phyloP scores from a whole-genome alignment of 2,113 vertebrate species.

The Argyrosomus japonicus region DNA sequence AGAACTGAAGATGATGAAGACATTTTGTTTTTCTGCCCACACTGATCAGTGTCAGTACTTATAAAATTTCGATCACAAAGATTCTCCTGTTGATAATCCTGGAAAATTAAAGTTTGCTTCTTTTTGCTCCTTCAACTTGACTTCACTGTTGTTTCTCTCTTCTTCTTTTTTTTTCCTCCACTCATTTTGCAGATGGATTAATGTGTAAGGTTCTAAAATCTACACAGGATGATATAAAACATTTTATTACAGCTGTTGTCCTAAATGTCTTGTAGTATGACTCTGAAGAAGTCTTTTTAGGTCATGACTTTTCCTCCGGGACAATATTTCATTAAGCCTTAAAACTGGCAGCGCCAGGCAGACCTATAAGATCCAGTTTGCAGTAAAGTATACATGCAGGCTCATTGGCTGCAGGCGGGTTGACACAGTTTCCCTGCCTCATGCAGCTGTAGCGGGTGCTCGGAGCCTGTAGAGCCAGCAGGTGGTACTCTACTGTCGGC shows the following conservation, averaged over 20 bases:
- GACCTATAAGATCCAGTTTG: conserved; percentile 32
- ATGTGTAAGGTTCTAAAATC: neutral
- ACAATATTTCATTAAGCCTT: conserved; percentile 21
- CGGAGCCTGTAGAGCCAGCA: conserved; percentile 54
- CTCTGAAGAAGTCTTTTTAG: conserved; percentile 26
- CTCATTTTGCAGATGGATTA: neutral
- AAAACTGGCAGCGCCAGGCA: conserved; percentile 10
- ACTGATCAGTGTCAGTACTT: conserved; percentile 14
- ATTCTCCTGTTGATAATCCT: conserved; percentile 47
- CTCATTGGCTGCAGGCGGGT: conserved; percentile 35
- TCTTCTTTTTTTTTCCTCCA: neutral
- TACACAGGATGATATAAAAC: neutral
- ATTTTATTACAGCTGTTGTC: neutral
- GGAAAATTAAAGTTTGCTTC: conserved; percentile 62
- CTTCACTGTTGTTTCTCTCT: conserved; percentile 3
- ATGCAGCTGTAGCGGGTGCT: conserved; percentile 45
- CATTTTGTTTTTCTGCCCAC: conserved; percentile 15
- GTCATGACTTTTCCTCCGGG: conserved; percentile 39
- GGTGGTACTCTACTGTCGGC: conserved; percentile 54
- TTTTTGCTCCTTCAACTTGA: conserved; percentile 39
- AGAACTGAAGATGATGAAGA: conserved; percentile 10
- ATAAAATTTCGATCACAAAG: conserved; percentile 20
- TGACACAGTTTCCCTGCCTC: conserved; percentile 58
- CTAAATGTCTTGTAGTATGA: conserved; percentile 15
- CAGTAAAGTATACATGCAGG: conserved; percentile 27